Conservation (phyloP, 2,113 vertebrate species). For the Peromyscus leucopus region DNA sequence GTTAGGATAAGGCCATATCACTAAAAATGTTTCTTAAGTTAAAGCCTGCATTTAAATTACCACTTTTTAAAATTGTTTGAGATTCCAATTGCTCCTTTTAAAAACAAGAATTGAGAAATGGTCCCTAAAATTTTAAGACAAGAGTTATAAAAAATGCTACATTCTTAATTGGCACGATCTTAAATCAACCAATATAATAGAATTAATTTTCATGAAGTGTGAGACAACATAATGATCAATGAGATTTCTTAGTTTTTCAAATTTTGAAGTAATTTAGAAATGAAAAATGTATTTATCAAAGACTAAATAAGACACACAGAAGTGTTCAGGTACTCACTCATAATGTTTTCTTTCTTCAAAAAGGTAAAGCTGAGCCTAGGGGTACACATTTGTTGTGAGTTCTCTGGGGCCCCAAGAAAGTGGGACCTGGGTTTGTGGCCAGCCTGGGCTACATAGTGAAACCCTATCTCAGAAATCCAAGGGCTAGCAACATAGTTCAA, state of each 20-base stretch:
- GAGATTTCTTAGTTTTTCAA: not conserved
- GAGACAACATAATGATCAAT: not conserved
- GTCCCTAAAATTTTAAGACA: not conserved
- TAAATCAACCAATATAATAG: not conserved
- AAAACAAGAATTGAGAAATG: not conserved
- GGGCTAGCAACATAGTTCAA: not conserved
- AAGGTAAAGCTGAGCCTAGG: not conserved
- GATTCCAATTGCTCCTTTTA: not conserved
- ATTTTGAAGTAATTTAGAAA: conserved; percentile 15
- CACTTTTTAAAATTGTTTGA: not conserved
- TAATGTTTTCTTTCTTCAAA: not conserved
- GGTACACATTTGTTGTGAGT: too few relatives aligned
- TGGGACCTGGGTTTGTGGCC: not conserved
- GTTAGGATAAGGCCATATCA: not conserved
- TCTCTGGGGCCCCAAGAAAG: not conserved
- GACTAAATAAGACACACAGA: not conserved
- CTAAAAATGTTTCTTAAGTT: not conserved
- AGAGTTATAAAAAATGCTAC: not conserved
- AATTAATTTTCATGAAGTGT: not conserved
- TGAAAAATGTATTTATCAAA: not conserved
- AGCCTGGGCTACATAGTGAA: not conserved
- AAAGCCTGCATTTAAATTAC: not conserved
- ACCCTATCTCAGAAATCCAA: not conserved
- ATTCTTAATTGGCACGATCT: not conserved
- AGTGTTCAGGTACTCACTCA: not conserved